phyloP scores from a whole-genome alignment of 2,113 vertebrate genomes.

The Istiophorus platypterus region DNA sequence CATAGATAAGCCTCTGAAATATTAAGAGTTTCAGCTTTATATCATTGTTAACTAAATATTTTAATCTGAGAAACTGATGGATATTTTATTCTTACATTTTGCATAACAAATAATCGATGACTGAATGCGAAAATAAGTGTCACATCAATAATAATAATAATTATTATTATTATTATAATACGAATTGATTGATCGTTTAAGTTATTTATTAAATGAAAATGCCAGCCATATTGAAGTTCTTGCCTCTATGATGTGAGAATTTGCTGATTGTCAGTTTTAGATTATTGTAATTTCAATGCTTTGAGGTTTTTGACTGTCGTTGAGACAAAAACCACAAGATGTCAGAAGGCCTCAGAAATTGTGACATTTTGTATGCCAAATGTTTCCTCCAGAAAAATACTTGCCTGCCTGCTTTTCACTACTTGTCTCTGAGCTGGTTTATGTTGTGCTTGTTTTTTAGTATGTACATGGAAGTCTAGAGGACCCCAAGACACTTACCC shows the following conservation, averaged over 20 bases:
- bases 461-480: constrained; percentile 92
- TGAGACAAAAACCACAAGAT: too few relatives aligned
- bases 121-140: too few relatives aligned
- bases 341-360: neutral
- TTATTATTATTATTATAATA: too few relatives aligned
- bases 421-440: neutral
- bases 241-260: neutral
- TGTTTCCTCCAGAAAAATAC: neutral
- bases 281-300: too few relatives aligned
- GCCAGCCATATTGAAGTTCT: neutral
- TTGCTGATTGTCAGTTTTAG: neutral
- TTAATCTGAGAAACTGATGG: too few relatives aligned
- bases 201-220: neutral
- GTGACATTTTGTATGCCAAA: neutral
- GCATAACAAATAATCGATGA: too few relatives aligned
- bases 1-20: too few relatives aligned
- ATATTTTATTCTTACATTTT: too few relatives aligned
- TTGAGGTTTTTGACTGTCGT: too few relatives aligned
- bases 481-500: constrained; percentile 94
- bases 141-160: too few relatives aligned
- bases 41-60: too few relatives aligned
- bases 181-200: too few relatives aligned
- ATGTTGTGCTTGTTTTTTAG: constrained; percentile 74
- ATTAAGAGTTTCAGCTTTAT: neutral
- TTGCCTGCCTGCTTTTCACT: accelerated